Base-by-base conservation (phyloP, 1,140 invertebrate genomes). In the Pseudobourletiella spinata region DNA sequence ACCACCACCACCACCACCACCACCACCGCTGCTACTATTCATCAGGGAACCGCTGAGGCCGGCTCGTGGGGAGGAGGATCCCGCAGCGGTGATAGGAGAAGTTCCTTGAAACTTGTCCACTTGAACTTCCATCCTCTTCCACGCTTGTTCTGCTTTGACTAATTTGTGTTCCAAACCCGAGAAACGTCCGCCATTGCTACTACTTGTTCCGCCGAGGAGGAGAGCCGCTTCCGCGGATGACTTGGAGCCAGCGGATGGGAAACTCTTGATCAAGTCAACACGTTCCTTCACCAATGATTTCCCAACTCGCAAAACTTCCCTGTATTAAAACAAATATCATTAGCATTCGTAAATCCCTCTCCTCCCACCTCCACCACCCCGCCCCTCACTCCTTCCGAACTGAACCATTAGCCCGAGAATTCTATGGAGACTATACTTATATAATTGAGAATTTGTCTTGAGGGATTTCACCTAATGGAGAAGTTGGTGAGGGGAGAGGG, bases 281-380 rank as follows among this genome's bases (percentile, higher is more conserved):
- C 67, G 35, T 32, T 69, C 67, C 56, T 66, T 69, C 30, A 63
- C 63, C 26, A 69, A 42, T 58, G 50, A 69, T 64, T 69, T 69
- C 20, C 57, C 67, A 6, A 66, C 64, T 29, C 62, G 52, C 6
- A 69, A 59, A 1, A 63, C 54, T 26, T 69, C 67, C 56, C 67
- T 69, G 59, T 22, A 61, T 30, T 2, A 55, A 14, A 60, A 35
- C 16, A 8, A 28, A 8, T n/a, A n/a, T n/a, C n/a, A n/a, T n/a
- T n/a, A n/a, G n/a, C n/a, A n/a, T n/a, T n/a, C n/a, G n/a, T n/a
- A n/a, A n/a, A n/a, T n/a, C n/a, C n/a, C n/a, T n/a, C n/a, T n/a
- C n/a, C n/a, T n/a, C n/a, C n/a, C n/a, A n/a, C n/a, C n/a, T n/a
- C n/a, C n/a, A n/a, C n/a, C n/a, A n/a, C n/a, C n/a, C n/a, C n/a